Evolutionary conservation across 2,113 vertebrate species (phyloP).

Genomic region (Ptilorrhoa leucosticta): DNA sequence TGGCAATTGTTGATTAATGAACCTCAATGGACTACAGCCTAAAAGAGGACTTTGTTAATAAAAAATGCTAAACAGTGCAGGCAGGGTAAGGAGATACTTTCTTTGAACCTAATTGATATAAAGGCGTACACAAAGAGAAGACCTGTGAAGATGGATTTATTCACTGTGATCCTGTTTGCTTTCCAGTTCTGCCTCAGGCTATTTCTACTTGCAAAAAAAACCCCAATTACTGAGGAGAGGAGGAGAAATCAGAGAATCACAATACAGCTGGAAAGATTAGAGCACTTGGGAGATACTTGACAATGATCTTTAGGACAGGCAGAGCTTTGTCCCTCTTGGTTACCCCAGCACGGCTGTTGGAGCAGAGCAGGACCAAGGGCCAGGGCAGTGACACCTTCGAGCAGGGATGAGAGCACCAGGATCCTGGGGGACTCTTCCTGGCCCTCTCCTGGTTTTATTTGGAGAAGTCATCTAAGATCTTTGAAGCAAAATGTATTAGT

Average conservation of each 20-base stretch:
- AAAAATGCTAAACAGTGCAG: slow-evolving; percentile 42
- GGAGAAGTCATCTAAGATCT: neutral
- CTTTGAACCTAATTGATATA: slow-evolving; percentile 45
- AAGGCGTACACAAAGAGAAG: neutral
- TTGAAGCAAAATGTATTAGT: neutral
- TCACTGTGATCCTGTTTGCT: neutral
- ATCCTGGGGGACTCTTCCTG: neutral
- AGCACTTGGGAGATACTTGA: neutral
- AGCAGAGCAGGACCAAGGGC: neutral
- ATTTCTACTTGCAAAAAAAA: neutral
- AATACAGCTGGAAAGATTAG: neutral
- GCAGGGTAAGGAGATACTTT: slow-evolving; percentile 42
- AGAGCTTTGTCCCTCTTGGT: neutral
- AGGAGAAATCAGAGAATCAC: slow-evolving; percentile 24
- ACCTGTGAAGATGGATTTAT: slow-evolving; percentile 44
- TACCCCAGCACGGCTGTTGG: neutral
- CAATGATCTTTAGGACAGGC: neutral
- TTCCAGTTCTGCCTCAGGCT: neutral
- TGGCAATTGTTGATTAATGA: slow-evolving; percentile 58
- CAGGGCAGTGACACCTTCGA: neutral
- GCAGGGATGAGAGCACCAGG: neutral
- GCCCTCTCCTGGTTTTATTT: neutral
- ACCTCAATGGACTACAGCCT: slow-evolving; percentile 37
- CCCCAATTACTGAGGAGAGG: neutral
- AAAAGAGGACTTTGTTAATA: slow-evolving; percentile 67